phyloP scores from a whole-genome alignment of 2,888 invertebrate species.

The Monopis laevigella region DNA sequence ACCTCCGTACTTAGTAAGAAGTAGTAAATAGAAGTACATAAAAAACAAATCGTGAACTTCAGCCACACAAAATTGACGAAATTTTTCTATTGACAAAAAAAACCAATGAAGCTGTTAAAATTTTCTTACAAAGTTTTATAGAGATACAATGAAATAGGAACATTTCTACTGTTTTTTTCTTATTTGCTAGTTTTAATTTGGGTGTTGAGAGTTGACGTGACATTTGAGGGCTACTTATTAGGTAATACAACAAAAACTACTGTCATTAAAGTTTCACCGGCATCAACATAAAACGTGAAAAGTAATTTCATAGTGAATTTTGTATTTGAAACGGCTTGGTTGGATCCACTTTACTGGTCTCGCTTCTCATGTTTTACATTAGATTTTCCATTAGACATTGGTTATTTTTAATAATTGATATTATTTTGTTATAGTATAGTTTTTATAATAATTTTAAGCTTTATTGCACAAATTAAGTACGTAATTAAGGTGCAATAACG shows the following conservation, averaged over 20 bases:
- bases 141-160: too few relatives aligned
- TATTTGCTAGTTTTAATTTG: constrained; percentile 31
- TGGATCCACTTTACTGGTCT: too few relatives aligned
- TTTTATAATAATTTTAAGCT: too few relatives aligned
- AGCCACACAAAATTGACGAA: constrained; percentile 37
- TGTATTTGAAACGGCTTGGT: constrained; percentile 52
- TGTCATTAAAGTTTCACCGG: constrained; percentile 47
- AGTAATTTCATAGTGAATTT: constrained; percentile 65
- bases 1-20: constrained; percentile 33
- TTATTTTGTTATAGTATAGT: too few relatives aligned
- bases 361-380: too few relatives aligned
- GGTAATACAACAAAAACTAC: constrained; percentile 42
- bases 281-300: constrained; percentile 53
- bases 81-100: constrained; percentile 33
- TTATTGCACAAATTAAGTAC: too few relatives aligned
- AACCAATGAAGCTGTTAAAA: constrained; percentile 30
- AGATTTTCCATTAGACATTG: neutral
- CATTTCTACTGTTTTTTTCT: too few relatives aligned
- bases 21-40: constrained; percentile 38
- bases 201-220: constrained; percentile 41
- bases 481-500: too few relatives aligned
- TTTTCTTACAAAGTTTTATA: too few relatives aligned
- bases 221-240: constrained; percentile 21
- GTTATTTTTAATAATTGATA: too few relatives aligned
- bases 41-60: constrained; percentile 49